Evolutionary conservation across 2,113 vertebrate species (phyloP).

Genomic region (Mesitornis unicolor): DNA sequence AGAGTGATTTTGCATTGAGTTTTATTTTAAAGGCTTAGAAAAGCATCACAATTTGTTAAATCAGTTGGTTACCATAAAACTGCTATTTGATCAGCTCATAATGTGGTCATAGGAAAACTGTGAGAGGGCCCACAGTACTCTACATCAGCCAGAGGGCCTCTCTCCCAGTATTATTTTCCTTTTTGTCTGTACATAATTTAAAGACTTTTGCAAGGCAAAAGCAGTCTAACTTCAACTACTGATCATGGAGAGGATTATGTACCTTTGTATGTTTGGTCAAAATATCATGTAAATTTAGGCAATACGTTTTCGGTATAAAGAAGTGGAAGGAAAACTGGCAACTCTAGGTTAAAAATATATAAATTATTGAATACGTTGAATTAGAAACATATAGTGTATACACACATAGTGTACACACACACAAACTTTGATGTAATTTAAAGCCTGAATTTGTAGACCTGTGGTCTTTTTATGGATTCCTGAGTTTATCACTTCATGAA

Average conservation of each 20-base stretch:
- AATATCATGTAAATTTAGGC: neutral
- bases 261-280: neutral
- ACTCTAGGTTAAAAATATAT: neutral
- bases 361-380: neutral
- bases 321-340: neutral
- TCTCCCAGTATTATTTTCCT: rapidly evolving
- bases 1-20: neutral
- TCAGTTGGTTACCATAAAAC: neutral
- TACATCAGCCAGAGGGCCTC: neutral
- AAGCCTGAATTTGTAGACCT: neutral
- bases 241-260: neutral
- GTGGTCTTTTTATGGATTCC: neutral
- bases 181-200: neutral
- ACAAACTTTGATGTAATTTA: neutral
- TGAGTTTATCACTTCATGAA: neutral
- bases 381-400: neutral
- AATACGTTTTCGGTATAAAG: neutral
- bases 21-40: neutral
- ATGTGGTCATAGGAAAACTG: rapidly evolving
- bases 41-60: neutral
- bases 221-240: neutral
- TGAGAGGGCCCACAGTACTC: neutral
- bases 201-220: neutral
- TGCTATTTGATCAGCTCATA: neutral
- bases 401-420: too few species aligned